phyloP scores from a whole-genome alignment of 2,113 vertebrate genomes.

The Archilochus colubris region DNA sequence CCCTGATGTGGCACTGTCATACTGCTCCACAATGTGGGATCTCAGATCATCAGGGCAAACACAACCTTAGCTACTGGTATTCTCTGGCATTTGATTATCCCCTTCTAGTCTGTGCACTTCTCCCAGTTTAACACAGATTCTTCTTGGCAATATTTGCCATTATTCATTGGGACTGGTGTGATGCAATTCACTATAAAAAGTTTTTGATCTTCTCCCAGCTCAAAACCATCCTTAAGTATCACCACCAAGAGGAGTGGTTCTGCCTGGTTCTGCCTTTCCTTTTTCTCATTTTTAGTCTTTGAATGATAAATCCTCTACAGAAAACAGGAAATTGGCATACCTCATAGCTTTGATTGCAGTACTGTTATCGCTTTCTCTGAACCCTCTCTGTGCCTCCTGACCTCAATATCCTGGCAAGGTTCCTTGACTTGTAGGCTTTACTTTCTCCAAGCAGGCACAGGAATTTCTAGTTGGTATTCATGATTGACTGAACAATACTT shows the following conservation, averaged over 20 bases:
- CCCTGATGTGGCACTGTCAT: background rate
- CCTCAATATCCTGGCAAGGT: background rate
- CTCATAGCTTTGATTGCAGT: background rate
- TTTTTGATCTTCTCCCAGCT: background rate
- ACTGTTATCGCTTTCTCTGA: background rate
- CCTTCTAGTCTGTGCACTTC: rapidly evolving
- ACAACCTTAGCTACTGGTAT: background rate
- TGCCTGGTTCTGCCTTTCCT: background rate
- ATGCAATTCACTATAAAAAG: background rate
- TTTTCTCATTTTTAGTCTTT: background rate
- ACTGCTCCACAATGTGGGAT: background rate
- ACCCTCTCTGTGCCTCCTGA: background rate
- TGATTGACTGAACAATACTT: background rate
- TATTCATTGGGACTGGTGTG: background rate
- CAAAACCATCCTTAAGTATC: background rate
- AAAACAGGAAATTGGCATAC: background rate
- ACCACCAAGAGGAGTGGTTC: background rate
- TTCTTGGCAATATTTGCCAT: background rate
- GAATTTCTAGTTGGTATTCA: background rate
- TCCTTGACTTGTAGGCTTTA: background rate
- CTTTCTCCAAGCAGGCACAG: background rate
- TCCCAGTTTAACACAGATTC: background rate
- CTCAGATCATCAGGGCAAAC: background rate
- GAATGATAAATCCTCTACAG: background rate
- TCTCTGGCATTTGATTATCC: background rate